These are phyloP conservation scores for Cyclina sinensis DNA, from an alignment of 1,140 invertebrate genomes.

Conservation along the genomic window DNA sequence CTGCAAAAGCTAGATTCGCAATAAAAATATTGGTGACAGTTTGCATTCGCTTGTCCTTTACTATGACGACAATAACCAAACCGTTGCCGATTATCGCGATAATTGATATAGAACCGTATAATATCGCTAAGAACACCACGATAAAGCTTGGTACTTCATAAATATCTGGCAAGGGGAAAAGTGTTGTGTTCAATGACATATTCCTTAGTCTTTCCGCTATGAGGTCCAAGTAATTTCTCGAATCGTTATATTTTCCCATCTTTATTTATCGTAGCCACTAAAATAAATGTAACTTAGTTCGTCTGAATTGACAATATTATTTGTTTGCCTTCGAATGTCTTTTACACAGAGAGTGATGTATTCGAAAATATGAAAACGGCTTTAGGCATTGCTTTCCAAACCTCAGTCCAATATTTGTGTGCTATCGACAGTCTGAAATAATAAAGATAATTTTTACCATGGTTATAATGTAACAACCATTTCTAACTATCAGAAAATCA, in stretches of 20 bases:
- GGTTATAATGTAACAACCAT: too few relatives aligned
- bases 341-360: too few relatives aligned
- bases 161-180: background rate
- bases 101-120: constrained; percentile 93
- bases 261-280: too few relatives aligned
- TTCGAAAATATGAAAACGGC: too few relatives aligned
- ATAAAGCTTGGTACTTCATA: constrained; percentile 92
- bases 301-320: too few relatives aligned
- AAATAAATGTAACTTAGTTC: too few relatives aligned
- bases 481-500: too few relatives aligned
- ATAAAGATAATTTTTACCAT: too few relatives aligned
- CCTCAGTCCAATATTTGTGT: too few relatives aligned
- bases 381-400: too few relatives aligned
- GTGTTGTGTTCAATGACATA: background rate
- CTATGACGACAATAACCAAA: constrained; percentile 93
- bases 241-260: background rate
- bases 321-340: too few relatives aligned
- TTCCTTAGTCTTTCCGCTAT: background rate
- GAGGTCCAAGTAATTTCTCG: background rate
- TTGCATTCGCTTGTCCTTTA: constrained; percentile 89
- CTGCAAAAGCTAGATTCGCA: constrained; percentile 83
- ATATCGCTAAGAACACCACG: constrained; percentile 91
- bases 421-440: too few relatives aligned
- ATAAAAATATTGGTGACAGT: constrained; percentile 95
- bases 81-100: constrained; percentile 93